Conservation (phyloP, 2,888 invertebrate genomes). For the Tillus elongatus region DNA sequence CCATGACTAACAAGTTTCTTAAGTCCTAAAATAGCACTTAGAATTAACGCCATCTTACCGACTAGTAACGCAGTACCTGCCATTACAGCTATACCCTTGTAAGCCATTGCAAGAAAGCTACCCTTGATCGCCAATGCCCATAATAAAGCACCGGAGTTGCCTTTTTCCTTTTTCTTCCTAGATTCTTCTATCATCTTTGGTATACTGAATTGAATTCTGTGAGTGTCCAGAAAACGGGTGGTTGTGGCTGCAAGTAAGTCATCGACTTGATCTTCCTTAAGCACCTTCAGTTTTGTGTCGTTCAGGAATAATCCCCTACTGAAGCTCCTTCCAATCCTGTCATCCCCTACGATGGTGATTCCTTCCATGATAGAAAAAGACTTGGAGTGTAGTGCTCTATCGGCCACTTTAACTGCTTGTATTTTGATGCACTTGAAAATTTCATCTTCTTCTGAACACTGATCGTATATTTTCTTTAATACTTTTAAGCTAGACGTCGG, state of each 20-base stretch:
- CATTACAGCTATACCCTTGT: constrained; percentile 62
- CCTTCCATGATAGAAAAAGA: constrained; percentile 55
- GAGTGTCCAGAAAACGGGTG: constrained; percentile 51
- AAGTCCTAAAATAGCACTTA: constrained; percentile 69
- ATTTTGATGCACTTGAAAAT: constrained; percentile 63
- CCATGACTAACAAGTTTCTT: constrained; percentile 64
- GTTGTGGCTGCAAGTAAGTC: constrained; percentile 49
- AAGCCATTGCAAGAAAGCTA: constrained; percentile 63
- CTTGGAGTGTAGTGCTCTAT: constrained; percentile 55
- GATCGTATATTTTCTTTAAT: no score
- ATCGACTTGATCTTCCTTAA: constrained; percentile 53
- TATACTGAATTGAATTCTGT: constrained; percentile 41
- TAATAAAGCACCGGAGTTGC: constrained; percentile 58
- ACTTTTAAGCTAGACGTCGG: no score
- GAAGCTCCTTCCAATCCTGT: constrained; percentile 20
- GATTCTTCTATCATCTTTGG: constrained; percentile 41
- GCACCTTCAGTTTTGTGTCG: constrained; percentile 48
- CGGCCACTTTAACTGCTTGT: constrained; percentile 56
- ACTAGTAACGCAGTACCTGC: constrained; percentile 74
- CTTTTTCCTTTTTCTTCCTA: constrained; percentile 36
- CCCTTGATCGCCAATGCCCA: constrained; percentile 63
- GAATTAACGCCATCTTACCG: constrained; percentile 73
- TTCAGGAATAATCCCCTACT: constrained; percentile 19
- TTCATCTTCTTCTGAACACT: constrained; percentile 55
- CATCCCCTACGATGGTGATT: constrained; percentile 47